Conservation (phyloP, 2,113 vertebrate species). For the Progne subis region DNA sequence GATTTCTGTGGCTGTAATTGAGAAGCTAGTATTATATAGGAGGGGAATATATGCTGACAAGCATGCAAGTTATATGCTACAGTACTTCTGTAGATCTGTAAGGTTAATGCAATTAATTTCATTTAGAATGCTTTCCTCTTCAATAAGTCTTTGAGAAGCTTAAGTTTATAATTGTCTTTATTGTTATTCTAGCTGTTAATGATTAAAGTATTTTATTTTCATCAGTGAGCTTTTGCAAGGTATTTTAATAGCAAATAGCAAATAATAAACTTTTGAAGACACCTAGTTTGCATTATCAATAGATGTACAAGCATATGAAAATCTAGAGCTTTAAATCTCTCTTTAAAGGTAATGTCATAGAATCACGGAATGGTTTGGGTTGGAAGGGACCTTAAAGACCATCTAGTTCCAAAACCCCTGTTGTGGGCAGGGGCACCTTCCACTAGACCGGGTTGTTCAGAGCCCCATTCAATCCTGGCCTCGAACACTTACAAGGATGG, state of each 20-base stretch:
- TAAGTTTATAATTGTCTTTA: not conserved
- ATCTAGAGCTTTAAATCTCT: not conserved
- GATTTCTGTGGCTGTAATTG: slow-evolving; percentile 27
- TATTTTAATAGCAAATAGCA: not conserved
- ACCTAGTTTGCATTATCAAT: not conserved
- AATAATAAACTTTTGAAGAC: not conserved
- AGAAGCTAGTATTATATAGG: not conserved
- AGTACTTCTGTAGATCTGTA: not conserved
- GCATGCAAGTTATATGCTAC: not conserved
- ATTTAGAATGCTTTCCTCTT: not conserved
- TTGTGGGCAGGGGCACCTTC: not conserved
- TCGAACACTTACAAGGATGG: not conserved
- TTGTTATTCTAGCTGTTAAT: not conserved
- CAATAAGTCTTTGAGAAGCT: not conserved
- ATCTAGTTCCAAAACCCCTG: not conserved
- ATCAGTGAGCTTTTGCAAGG: not conserved
- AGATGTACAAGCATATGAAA: not conserved
- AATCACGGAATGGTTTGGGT: not conserved
- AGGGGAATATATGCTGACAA: not conserved
- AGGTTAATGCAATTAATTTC: not conserved
- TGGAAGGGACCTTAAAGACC: not conserved
- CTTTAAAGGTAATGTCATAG: not conserved
- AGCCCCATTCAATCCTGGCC: not conserved
- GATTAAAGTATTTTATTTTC: not conserved
- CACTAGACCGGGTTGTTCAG: not conserved